Conservation (phyloP, 92 coral and sea anemone species). For the Bergia sp. region DNA sequence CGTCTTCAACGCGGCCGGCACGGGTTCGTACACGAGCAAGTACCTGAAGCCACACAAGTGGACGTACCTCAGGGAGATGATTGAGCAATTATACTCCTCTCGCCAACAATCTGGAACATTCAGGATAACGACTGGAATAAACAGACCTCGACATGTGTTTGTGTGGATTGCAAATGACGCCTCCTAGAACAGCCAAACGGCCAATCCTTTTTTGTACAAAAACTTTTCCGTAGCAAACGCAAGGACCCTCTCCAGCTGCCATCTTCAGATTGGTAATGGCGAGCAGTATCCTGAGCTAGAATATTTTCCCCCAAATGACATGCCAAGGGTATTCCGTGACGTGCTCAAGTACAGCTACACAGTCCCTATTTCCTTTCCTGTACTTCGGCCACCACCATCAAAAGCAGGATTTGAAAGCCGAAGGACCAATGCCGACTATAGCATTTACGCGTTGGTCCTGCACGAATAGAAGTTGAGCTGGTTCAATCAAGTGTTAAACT, state of each 20-base stretch:
- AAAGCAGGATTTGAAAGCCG: background rate
- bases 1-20: slow-evolving; percentile 4
- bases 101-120: slow-evolving; percentile 6
- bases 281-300: background rate
- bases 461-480: no score
- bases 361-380: no score
- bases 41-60: background rate
- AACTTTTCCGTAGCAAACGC: slow-evolving; percentile 20
- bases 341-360: background rate
- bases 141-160: background rate
- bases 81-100: background rate
- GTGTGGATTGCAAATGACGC: background rate
- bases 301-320: background rate
- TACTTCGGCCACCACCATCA: no score
- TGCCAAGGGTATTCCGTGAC: background rate
- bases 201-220: slow-evolving; percentile 2
- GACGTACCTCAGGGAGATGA: slow-evolving; percentile 16
- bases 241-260: slow-evolving; percentile 16
- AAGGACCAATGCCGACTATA: no score
- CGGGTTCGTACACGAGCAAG: background rate
- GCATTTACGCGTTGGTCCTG: no score
- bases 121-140: no score
- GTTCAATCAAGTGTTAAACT: no score
- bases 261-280: background rate
- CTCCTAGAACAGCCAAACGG: slow-evolving; percentile 3